phyloP scores from a whole-genome alignment of 2,797 vertebrate genomes.

The Pseudocheirus occidentalis region DNA sequence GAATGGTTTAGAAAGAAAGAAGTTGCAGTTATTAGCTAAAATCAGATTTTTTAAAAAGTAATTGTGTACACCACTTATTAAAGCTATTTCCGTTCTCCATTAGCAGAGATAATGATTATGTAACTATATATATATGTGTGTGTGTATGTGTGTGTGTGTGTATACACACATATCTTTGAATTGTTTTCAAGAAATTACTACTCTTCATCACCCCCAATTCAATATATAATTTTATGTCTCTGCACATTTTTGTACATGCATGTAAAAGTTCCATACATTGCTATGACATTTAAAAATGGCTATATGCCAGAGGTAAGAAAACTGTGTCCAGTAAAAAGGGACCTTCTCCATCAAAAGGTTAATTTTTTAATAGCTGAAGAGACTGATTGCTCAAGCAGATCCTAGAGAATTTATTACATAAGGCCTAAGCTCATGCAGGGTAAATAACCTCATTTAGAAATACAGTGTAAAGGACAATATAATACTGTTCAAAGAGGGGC shows the following conservation, averaged over 20 bases:
- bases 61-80: not conserved
- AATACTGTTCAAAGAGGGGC: not conserved
- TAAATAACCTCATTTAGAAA: slow-evolving; percentile 57
- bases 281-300: slow-evolving; percentile 45
- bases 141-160: no score
- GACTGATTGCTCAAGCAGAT: not conserved
- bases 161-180: not conserved
- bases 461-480: slow-evolving; percentile 19
- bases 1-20: not conserved
- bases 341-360: slow-evolving; percentile 62
- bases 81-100: not conserved
- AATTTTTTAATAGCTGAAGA: slow-evolving; percentile 60
- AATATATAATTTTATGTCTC: not conserved
- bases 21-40: not conserved
- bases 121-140: not conserved
- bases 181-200: not conserved
- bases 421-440: slow-evolving; percentile 33
- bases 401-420: slow-evolving; percentile 31
- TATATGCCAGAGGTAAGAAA: slow-evolving; percentile 22
- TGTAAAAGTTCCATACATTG: slow-evolving; percentile 43
- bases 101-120: not conserved
- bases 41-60: not conserved
- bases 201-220: not conserved
- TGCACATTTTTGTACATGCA: not conserved
- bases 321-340: slow-evolving; percentile 26